Conservation (phyloP, 2,797 vertebrate species). For the Pangasius djambal region DNA sequence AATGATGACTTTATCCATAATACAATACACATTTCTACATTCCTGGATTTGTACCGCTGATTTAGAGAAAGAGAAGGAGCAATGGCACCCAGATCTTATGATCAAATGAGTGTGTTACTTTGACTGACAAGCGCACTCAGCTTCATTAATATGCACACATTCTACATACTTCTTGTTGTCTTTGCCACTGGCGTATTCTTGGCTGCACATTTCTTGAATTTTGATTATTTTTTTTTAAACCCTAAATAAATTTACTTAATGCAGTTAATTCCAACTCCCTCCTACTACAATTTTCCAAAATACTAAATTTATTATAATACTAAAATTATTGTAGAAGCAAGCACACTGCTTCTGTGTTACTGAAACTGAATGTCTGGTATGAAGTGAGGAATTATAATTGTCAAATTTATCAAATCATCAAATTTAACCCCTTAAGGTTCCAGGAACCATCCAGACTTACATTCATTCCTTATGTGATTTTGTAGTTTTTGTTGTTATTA, state of each 20-base stretch:
- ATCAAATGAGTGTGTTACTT: constrained; percentile 27
- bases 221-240: neutral
- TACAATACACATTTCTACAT: neutral
- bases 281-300: neutral
- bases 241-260: neutral
- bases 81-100: neutral
- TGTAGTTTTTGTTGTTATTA: neutral
- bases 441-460: neutral
- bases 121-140: constrained; percentile 32
- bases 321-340: neutral
- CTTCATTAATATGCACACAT: constrained; percentile 35
- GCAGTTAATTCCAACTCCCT: neutral
- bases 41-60: neutral
- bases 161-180: constrained; percentile 26
- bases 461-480: neutral
- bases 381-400: neutral
- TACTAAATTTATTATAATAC: neutral
- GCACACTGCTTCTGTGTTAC: too few species aligned
- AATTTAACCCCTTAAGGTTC: neutral
- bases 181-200: constrained; percentile 16
- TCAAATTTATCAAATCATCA: neutral
- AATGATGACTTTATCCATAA: neutral
- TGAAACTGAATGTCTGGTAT: neutral
- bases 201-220: neutral
- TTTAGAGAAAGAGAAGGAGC: neutral